These are phyloP conservation scores for Troides aeacus DNA, from an alignment of 2,888 invertebrate genomes.

Conservation along the genomic window DNA sequence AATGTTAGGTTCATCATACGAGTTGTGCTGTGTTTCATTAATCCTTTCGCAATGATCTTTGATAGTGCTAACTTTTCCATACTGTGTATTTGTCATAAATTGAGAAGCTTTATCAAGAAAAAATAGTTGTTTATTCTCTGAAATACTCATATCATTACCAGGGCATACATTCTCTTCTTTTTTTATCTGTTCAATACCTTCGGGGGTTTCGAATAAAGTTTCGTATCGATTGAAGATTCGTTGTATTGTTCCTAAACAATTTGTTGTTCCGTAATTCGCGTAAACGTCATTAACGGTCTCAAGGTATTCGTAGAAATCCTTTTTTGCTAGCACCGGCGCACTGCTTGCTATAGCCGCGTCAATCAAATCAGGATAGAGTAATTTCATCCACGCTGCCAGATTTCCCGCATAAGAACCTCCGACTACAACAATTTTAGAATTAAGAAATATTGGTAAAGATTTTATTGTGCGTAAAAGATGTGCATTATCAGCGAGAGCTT, in stretches of 20 bases:
- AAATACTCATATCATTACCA: conserved; percentile 50
- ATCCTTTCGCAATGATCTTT: conserved; percentile 47
- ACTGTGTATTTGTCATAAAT: conserved; percentile 59
- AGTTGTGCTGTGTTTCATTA: conserved; percentile 33
- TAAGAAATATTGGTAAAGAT: conserved; percentile 41
- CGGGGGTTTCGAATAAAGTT: conserved; percentile 45
- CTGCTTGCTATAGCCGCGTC: conserved; percentile 68
- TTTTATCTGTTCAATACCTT: conserved; percentile 55
- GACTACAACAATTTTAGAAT: conserved; percentile 62
- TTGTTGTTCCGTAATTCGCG: conserved; percentile 53
- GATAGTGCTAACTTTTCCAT: conserved; percentile 51
- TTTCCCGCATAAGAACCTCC: conserved; percentile 71
- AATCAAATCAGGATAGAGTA: conserved; percentile 61
- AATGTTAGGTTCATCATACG: conserved; percentile 38
- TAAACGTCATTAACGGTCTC: conserved; percentile 64
- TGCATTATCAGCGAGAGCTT: conserved; percentile 65
- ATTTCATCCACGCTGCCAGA: conserved; percentile 67
- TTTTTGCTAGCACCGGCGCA: conserved; percentile 65
- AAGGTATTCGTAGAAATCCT: conserved; percentile 64
- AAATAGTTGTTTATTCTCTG: conserved; percentile 60
- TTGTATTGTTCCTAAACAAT: conserved; percentile 51
- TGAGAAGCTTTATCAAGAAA: conserved; percentile 48
- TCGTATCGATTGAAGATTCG: conserved; percentile 54
- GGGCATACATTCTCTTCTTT: conserved; percentile 62
- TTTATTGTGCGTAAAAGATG: conserved; percentile 50